A percentile compares a stretch with the other conserved stretches of the same genome.
Evolutionary conservation across 1,140 invertebrate species (phyloP).

Genomic region (Zaprionus nigranus): DNA sequence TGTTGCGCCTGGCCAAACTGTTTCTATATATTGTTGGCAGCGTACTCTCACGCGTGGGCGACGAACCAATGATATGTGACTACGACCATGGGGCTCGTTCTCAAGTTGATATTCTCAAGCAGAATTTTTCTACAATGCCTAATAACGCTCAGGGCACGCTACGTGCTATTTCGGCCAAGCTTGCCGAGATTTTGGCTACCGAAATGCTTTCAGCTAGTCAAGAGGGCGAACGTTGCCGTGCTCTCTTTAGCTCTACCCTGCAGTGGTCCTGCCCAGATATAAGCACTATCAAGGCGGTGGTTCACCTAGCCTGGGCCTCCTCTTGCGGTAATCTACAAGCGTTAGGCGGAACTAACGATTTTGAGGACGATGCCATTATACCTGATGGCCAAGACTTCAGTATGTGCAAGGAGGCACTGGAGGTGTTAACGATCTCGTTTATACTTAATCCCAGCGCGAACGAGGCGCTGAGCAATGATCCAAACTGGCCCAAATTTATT

Average conservation of each 20-base stretch:
- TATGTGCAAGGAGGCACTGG: constrained; percentile 96
- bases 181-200: constrained; percentile 89
- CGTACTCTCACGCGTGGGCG: constrained; percentile 83
- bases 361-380: constrained; percentile 86
- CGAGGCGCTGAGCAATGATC: constrained; percentile 89
- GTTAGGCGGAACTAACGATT: constrained; percentile 82
- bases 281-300: constrained; percentile 88
- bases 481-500: constrained; percentile 93
- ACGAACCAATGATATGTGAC: constrained; percentile 77
- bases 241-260: constrained; percentile 86
- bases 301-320: constrained; percentile 92
- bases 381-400: constrained; percentile 88
- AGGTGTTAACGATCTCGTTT: constrained; percentile 95
- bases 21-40: constrained; percentile 94
- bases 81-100: constrained; percentile 73
- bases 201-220: constrained; percentile 85
- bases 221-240: constrained; percentile 85
- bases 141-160: constrained; percentile 88
- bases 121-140: constrained; percentile 83
- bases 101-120: constrained; percentile 84
- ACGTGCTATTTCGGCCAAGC: constrained; percentile 89
- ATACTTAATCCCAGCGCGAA: constrained; percentile 93
- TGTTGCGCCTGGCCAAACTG: constrained; percentile 95
- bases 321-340: constrained; percentile 89
- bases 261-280: constrained; percentile 89